Evolutionary conservation across 2,888 invertebrate genomes (phyloP).

Genomic region (Drepana falcataria): DNA sequence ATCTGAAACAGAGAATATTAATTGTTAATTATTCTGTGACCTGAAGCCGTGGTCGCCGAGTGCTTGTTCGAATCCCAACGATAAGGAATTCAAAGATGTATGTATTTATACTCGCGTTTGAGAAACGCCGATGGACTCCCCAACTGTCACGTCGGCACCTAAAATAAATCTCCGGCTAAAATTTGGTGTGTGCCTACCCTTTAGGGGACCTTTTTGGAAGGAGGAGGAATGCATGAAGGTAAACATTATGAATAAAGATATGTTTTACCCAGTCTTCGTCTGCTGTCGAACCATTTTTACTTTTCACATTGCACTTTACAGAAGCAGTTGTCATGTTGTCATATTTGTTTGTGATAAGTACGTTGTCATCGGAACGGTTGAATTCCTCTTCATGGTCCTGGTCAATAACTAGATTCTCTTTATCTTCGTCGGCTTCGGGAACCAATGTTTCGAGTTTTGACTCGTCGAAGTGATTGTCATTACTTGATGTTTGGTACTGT

Average conservation of each 20-base stretch:
- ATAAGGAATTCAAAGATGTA: too few species aligned
- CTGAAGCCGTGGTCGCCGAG: too few species aligned
- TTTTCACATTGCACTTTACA: not conserved
- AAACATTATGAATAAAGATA: not conserved
- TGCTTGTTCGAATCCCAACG: too few species aligned
- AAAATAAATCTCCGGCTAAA: too few species aligned
- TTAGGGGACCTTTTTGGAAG: too few species aligned
- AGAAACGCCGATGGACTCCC: too few species aligned
- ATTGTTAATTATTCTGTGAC: not conserved
- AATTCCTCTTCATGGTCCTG: slow-evolving; percentile 27
- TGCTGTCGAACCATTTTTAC: not conserved
- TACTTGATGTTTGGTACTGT: slow-evolving; percentile 5
- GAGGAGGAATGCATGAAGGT: not conserved
- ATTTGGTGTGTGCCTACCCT: too few species aligned
- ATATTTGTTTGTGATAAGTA: slow-evolving; percentile 44
- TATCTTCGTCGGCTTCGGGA: slow-evolving; percentile 8
- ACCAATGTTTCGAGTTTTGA: not conserved
- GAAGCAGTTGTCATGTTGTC: slow-evolving; percentile 13
- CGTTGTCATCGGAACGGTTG: slow-evolving; percentile 41
- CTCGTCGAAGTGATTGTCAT: not conserved
- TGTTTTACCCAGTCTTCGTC: slow-evolving; percentile 32
- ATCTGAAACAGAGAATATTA: slow-evolving; percentile 39
- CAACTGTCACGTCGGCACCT: too few species aligned
- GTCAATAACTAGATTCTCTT: slow-evolving; percentile 9
- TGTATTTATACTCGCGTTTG: too few species aligned